Conservation (phyloP, 2,113 vertebrate species). For the Rostratula benghalensis region DNA sequence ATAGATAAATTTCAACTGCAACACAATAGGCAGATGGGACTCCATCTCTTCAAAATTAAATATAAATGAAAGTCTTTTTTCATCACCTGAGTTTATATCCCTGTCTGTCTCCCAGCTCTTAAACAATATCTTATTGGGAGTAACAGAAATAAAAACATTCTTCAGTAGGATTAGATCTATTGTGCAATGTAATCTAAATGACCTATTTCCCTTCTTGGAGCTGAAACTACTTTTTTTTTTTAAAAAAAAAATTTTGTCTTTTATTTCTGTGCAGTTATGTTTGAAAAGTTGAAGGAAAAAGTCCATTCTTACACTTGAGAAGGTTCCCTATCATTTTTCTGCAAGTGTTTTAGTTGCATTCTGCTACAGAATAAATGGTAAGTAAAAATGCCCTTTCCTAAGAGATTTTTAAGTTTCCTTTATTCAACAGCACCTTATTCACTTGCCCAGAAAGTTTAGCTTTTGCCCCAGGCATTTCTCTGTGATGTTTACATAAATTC, state of each 20-base stretch:
- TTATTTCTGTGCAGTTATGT: neutral
- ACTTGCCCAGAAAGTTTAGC: neutral
- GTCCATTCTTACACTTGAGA: neutral
- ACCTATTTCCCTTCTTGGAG: neutral
- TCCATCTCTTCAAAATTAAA: neutral
- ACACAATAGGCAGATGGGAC: neutral
- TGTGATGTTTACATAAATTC: neutral
- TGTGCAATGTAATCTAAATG: neutral
- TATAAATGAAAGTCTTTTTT: neutral
- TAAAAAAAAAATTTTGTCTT: neutral
- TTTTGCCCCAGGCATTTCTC: accelerated
- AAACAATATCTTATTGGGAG: neutral
- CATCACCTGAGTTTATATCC: neutral
- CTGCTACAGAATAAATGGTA: neutral
- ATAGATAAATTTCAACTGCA: neutral
- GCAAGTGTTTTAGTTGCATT: neutral
- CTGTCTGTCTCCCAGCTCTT: neutral
- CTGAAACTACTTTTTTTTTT: neutral
- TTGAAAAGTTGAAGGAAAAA: neutral
- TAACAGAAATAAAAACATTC: neutral
- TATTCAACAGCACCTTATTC: neutral
- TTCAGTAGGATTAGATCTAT: neutral
- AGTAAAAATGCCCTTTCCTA: neutral
- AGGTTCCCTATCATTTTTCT: neutral
- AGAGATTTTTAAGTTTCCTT: neutral